Conservation (phyloP, 2,888 invertebrate species). For the Malthinus seriepunctatus region DNA sequence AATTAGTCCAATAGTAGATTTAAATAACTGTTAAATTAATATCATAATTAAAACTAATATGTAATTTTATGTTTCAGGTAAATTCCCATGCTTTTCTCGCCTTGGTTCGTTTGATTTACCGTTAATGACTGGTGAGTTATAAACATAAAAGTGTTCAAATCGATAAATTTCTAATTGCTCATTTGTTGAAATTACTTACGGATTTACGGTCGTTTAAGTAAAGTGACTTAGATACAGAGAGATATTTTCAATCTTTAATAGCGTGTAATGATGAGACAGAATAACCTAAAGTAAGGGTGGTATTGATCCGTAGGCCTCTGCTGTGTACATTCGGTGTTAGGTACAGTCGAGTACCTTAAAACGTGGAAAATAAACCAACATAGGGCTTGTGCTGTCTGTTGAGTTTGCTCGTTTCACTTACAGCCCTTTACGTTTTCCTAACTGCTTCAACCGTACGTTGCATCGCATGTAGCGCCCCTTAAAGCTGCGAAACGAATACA, state of each 20-base stretch:
- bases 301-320: conserved; percentile 34
- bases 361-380: conserved; percentile 28
- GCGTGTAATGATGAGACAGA: conserved; percentile 20
- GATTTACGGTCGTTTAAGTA: too few species aligned
- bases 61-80: too few species aligned
- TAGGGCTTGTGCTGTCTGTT: conserved; percentile 16
- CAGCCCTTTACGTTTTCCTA: conserved; percentile 13
- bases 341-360: conserved; percentile 11
- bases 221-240: too few species aligned
- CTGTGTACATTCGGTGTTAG: conserved; percentile 18
- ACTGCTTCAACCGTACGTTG: background rate
- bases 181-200: too few species aligned
- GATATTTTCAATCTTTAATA: background rate
- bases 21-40: too few species aligned
- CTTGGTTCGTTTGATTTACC: too few species aligned
- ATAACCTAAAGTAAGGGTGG: conserved; percentile 26
- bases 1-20: too few species aligned
- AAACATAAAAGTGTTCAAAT: too few species aligned
- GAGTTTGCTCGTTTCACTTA: conserved; percentile 12
- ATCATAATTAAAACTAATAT: too few species aligned
- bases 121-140: too few species aligned
- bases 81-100: too few species aligned
- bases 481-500: background rate
- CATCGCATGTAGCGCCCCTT: conserved; percentile 1
- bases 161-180: too few species aligned